Evolutionary conservation across 2,113 vertebrate genomes (phyloP), one percentile per base, ranked within the genome.

Genomic region (Furnarius figulus): DNA sequence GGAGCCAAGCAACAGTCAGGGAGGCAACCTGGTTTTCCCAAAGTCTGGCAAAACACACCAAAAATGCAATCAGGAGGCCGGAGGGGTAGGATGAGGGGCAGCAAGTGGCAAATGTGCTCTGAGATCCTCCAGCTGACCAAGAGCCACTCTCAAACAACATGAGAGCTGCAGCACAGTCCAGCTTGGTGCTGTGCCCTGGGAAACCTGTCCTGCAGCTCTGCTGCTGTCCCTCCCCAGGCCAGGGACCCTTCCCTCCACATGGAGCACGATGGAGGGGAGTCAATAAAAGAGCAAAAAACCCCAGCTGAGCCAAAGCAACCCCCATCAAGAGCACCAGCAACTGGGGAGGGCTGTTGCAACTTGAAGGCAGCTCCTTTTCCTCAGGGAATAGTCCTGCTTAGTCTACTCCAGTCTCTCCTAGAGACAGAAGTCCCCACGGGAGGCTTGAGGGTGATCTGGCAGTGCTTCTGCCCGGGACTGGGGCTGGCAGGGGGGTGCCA

Each of bases 381-480:
- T 39, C 33, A 27, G 35, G 20, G 66, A 77, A 31, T 6, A 46
- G 61, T 56, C 42, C 65, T 49, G 46, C 42, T 87, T 39, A 50
- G 59, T 73, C 79, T 39, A 16, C 9, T 13, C 50, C 22, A 23
- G 44, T 30, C 33, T 67, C 39, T 30, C 30, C 97, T 97, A 98
- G 77, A 98, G 96, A 66, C 96, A 97, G 81, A 97, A 98, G 74
- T 97, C 95, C 12, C 96, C 52, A 13, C 85, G 94, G 97, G 98
- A 97, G n/a, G 95, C 40, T 1, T 24, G 47, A 65, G 67, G 61
- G 28, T 94, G 84, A 62, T 87, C 58, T 35, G 95, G 81, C 37
- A 97, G 96, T 7, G 33, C 84, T 62, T 97, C 74, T 96, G 95
- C 65, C 59, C 1, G 44, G 3, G 96, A 37, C 25, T 82, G 90